These are phyloP conservation scores for Psettodes erumei DNA, from an alignment of 2,113 vertebrate species.

Conservation along the genomic window DNA sequence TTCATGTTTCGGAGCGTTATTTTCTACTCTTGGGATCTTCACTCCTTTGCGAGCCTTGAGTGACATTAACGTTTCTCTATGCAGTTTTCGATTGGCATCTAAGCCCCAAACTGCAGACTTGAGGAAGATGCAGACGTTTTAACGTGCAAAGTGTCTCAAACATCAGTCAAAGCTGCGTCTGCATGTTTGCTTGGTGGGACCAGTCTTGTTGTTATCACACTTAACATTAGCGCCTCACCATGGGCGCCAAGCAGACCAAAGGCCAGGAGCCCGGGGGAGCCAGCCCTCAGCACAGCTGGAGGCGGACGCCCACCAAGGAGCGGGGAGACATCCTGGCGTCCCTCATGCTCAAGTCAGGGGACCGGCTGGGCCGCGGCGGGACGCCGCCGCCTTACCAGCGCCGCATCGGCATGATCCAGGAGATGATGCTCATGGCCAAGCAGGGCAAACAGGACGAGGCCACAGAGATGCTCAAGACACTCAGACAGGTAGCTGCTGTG, in stretches of 20 bases:
- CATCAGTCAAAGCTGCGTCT: constrained; percentile 9
- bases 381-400: constrained; percentile 91
- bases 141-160: constrained; percentile 18
- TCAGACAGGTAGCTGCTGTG: constrained; percentile 88
- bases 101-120: not conserved
- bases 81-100: not conserved
- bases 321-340: constrained; percentile 89
- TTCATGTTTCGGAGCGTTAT: not conserved
- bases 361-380: constrained; percentile 85
- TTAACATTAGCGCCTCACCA: constrained; percentile 63
- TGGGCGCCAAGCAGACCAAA: constrained; percentile 95
- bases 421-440: constrained; percentile 93
- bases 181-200: constrained; percentile 34
- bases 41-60: not conserved
- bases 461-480: constrained; percentile 92
- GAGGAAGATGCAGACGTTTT: constrained; percentile 26
- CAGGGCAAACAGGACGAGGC: constrained; percentile 94
- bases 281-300: constrained; percentile 86
- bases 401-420: constrained; percentile 94
- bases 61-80: not conserved
- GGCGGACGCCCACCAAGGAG: constrained; percentile 82
- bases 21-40: not conserved
- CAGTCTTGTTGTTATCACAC: constrained; percentile 30
- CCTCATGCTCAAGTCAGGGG: constrained; percentile 89
- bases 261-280: constrained; percentile 81